Evolutionary conservation across 2,113 vertebrate species (phyloP).

Genomic region (Telmatochromis sp.): DNA sequence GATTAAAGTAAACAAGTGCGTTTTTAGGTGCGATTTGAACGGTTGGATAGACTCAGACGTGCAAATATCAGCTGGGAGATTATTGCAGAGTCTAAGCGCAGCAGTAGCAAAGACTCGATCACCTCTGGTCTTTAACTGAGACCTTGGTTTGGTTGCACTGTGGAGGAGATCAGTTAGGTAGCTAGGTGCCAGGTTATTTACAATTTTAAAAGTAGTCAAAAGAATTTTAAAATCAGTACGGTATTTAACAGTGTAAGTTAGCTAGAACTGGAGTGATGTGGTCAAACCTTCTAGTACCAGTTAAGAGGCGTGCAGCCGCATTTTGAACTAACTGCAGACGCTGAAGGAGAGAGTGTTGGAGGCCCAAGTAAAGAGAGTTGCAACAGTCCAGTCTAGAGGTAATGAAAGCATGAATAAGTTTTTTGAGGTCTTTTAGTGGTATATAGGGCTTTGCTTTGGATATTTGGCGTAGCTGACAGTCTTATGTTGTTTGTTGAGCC

Average conservation of each 20-base stretch:
- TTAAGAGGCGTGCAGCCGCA: not conserved
- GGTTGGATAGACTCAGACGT: not conserved
- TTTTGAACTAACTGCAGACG: not conserved
- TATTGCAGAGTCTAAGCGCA: not conserved
- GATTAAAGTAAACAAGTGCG: not conserved
- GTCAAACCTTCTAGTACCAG: not conserved
- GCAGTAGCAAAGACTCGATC: not conserved
- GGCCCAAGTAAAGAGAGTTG: not conserved
- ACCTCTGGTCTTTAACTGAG: not conserved
- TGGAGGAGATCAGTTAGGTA: not conserved
- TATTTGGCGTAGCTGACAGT: accelerated
- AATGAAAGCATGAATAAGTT: not conserved
- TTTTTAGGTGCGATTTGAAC: not conserved
- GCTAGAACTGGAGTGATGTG: not conserved
- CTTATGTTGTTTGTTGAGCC: not conserved
- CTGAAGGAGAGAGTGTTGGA: not conserved
- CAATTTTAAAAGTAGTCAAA: not conserved
- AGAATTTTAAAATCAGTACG: not conserved
- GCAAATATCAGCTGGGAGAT: not conserved
- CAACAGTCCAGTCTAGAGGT: not conserved
- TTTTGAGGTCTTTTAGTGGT: not conserved
- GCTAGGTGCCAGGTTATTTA: not conserved
- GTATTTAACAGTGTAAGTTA: not conserved
- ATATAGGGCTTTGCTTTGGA: not conserved
- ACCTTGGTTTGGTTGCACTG: not conserved